These are phyloP conservation scores for Parus major DNA, from an alignment of 2,113 vertebrate species.

Conservation along the genomic window DNA sequence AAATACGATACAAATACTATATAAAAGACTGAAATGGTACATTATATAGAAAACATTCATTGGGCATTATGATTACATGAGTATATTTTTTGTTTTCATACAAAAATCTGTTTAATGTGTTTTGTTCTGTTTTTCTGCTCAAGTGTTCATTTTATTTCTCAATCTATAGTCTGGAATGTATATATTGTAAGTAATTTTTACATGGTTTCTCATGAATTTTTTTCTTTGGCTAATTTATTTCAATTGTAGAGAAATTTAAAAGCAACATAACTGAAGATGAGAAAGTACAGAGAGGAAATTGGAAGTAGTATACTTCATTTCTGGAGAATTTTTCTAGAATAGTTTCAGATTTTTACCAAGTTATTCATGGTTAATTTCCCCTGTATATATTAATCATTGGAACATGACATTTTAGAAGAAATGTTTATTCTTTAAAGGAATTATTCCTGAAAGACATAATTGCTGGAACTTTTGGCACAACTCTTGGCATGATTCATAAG, in stretches of 20 bases:
- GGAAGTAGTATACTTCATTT: not conserved
- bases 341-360: not conserved
- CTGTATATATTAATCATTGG: not conserved
- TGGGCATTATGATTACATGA: not conserved
- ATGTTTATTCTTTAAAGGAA: not conserved
- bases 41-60: not conserved
- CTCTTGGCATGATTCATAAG: not conserved
- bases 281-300: not conserved
- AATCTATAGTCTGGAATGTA: not conserved
- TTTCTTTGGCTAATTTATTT: not conserved
- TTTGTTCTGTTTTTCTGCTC: not conserved
- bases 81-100: not conserved
- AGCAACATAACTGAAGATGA: not conserved
- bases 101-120: not conserved
- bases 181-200: not conserved
- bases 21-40: not conserved
- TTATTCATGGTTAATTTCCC: not conserved
- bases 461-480: not conserved
- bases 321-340: not conserved
- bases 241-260: not conserved
- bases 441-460: not conserved
- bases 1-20: not conserved
- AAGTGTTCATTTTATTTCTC: not conserved
- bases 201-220: not conserved
- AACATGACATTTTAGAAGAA: not conserved